phyloP scores from a whole-genome alignment of 1,140 invertebrate genomes.

The Drosophila virilis region DNA sequence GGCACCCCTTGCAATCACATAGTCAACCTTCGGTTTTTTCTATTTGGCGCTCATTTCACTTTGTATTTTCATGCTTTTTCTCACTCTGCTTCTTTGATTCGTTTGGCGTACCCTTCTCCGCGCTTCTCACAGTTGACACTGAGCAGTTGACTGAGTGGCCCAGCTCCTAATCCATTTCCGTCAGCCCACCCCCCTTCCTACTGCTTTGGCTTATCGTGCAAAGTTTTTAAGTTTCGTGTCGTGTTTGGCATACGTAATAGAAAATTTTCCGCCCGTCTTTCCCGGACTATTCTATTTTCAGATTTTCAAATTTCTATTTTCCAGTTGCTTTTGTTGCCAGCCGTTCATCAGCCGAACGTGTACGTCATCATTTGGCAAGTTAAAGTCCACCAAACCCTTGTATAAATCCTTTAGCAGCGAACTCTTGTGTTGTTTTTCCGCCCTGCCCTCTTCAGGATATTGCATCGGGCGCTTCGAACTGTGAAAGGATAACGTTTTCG shows the following conservation, averaged over 20 bases:
- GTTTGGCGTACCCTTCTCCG: slow-evolving; percentile 2
- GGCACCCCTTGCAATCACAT: slow-evolving; percentile 53
- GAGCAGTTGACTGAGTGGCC: slow-evolving; percentile 12
- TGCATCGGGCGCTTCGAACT: background rate
- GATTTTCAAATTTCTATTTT: slow-evolving; percentile 60
- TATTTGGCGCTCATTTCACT: slow-evolving; percentile 64
- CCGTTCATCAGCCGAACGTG: slow-evolving; percentile 17
- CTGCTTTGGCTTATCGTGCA: slow-evolving; percentile 65
- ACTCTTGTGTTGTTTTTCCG: slow-evolving; percentile 1
- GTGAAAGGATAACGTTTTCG: slow-evolving; percentile 9
- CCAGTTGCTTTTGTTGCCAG: slow-evolving; percentile 23
- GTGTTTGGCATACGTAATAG: slow-evolving; percentile 76
- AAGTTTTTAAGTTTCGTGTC: slow-evolving; percentile 79
- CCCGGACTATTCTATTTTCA: slow-evolving; percentile 59
- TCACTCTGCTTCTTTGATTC: background rate
- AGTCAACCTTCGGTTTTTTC: slow-evolving; percentile 48
- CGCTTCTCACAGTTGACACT: slow-evolving; percentile 10
- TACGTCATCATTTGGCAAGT: slow-evolving; percentile 18
- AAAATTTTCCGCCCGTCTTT: slow-evolving; percentile 32
- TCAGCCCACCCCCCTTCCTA: background rate
- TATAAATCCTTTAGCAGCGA: slow-evolving; percentile 20
- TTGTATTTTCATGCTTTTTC: slow-evolving; percentile 40
- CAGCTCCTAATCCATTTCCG: slow-evolving; percentile 22
- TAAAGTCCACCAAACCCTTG: slow-evolving; percentile 22
- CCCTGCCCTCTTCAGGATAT: background rate